Conservation (phyloP, 2,888 invertebrate species). For the Himalopsyche anomala region DNA sequence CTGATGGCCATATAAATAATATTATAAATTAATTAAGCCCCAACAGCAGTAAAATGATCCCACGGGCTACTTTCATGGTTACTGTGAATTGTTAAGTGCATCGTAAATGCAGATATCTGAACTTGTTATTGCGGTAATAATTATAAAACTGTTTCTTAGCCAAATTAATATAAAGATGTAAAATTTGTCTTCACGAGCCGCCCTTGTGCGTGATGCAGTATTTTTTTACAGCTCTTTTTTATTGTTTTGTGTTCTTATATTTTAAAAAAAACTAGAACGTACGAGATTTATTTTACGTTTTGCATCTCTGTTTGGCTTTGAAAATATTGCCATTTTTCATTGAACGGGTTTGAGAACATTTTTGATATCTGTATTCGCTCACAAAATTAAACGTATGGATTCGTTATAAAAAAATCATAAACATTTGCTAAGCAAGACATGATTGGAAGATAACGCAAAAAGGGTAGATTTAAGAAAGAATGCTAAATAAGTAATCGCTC, state of each 20-base stretch:
- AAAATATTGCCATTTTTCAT: no score
- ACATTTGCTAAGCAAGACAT: no score
- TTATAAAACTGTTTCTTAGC: conserved; percentile 4
- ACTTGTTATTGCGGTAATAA: conserved; percentile 17
- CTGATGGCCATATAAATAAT: background rate
- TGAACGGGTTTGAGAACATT: no score
- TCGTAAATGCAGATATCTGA: conserved; percentile 14
- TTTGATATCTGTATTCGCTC: no score
- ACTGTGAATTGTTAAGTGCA: background rate
- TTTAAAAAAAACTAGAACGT: background rate
- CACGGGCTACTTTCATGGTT: background rate
- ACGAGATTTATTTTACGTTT: background rate
- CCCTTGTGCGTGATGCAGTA: background rate
- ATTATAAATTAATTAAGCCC: background rate
- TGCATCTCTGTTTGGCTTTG: no score
- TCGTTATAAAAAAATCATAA: no score
- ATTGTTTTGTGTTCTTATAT: background rate
- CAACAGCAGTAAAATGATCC: background rate
- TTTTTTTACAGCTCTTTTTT: background rate
- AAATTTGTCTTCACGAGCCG: background rate
- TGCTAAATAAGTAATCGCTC: no score
- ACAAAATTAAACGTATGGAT: no score
- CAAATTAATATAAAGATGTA: background rate
- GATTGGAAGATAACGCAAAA: no score
- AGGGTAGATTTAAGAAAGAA: no score